A percentile compares a stretch with the other conserved stretches of the same genome.
phyloP scores from a whole-genome alignment of 2,113 vertebrate species.

The Proteles cristata region DNA sequence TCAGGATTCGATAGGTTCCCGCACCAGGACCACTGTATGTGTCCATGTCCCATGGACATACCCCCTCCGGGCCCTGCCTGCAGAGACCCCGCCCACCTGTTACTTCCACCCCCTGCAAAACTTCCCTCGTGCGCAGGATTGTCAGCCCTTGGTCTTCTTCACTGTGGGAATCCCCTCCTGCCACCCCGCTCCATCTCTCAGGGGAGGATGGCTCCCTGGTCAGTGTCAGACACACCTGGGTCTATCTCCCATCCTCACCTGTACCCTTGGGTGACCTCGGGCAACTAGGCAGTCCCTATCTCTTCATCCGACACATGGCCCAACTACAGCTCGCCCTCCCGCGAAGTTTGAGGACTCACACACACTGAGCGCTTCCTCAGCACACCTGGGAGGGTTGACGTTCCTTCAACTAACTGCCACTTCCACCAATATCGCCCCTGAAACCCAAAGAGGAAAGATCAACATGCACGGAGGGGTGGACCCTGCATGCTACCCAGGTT shows the following conservation, averaged over 20 bases:
- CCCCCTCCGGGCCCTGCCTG: neutral
- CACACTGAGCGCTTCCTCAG: neutral
- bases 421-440: rapidly evolving
- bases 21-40: neutral
- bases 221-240: neutral
- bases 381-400: neutral
- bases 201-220: neutral
- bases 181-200: neutral
- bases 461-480: no score
- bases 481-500: neutral
- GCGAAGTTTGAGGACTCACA: neutral
- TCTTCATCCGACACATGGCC: rapidly evolving
- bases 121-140: no score
- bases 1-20: neutral
- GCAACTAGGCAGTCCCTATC: neutral
- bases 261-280: neutral
- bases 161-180: neutral
- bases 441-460: neutral
- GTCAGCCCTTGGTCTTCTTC: neutral
- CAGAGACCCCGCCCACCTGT: neutral
- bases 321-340: neutral
- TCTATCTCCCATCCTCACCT: neutral
- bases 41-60: rapidly evolving
- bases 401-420: neutral
- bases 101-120: neutral